These are phyloP conservation scores for Xiphophorus hellerii DNA, from an alignment of 2,113 vertebrate species.

Conservation along the genomic window DNA sequence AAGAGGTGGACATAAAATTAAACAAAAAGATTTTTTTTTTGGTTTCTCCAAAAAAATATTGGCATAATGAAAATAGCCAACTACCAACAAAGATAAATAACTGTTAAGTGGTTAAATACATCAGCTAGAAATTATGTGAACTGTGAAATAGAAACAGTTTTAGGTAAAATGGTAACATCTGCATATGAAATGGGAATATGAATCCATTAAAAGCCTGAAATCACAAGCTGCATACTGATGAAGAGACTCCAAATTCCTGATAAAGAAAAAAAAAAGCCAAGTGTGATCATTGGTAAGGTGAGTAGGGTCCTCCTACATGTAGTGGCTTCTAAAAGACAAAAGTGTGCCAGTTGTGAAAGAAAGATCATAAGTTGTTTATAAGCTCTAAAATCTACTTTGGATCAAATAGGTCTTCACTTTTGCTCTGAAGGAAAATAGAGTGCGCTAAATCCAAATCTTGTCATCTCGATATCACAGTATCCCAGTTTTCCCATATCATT, in stretches of 20 bases:
- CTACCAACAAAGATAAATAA: background rate
- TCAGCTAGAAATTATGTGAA: too few relatives aligned
- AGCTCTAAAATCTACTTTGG: background rate
- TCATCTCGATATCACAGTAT: conserved; percentile 22
- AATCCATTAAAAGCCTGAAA: background rate
- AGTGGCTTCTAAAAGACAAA: background rate
- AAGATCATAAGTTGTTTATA: background rate
- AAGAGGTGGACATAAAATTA: too few relatives aligned
- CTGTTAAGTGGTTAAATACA: too few relatives aligned
- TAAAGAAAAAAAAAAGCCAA: background rate
- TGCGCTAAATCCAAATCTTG: conserved; percentile 2
- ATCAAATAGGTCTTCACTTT: background rate
- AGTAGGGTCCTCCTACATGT: too few relatives aligned
- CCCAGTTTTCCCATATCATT: conserved; percentile 47
- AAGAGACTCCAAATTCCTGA: background rate
- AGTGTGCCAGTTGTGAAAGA: background rate
- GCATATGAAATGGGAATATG: background rate
- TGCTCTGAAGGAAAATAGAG: conserved; percentile 26
- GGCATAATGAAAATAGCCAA: too few relatives aligned
- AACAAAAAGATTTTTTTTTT: too few relatives aligned
- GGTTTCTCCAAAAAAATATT: too few relatives aligned
- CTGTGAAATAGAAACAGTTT: background rate
- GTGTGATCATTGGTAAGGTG: background rate
- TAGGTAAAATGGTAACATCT: background rate
- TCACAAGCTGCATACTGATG: background rate